phyloP scores from a whole-genome alignment of 2,113 vertebrate species.

The Puffinus mauretanicus region DNA sequence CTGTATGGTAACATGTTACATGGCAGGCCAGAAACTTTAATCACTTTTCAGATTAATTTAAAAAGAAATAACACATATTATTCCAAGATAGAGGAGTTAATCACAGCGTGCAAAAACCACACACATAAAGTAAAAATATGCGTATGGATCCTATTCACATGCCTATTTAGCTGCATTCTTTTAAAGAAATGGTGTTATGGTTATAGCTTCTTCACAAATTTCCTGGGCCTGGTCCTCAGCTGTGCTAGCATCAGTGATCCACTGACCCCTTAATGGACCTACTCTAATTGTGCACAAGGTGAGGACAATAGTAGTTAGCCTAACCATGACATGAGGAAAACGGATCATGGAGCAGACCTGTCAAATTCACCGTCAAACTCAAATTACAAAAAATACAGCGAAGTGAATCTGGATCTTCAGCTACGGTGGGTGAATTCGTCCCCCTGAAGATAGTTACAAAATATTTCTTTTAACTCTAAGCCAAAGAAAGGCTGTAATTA shows the following conservation, averaged over 20 bases:
- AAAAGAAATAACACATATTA: neutral
- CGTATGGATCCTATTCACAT: neutral
- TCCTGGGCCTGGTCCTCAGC: neutral
- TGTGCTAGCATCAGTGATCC: neutral
- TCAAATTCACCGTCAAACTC: neutral
- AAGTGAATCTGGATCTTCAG: neutral
- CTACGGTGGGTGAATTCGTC: neutral
- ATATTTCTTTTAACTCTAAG: neutral
- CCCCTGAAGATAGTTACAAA: neutral
- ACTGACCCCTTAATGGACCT: neutral
- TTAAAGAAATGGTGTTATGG: neutral
- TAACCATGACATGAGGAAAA: neutral
- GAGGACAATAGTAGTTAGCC: neutral
- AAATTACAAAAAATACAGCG: neutral
- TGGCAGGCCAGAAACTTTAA: neutral
- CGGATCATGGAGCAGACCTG: neutral
- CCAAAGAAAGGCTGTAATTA: neutral
- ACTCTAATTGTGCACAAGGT: neutral
- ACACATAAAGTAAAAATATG: neutral
- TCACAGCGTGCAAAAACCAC: neutral
- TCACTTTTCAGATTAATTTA: neutral
- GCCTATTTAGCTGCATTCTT: neutral
- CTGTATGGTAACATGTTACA: neutral
- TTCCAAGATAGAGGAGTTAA: neutral
- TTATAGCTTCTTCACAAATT: neutral